A percentile compares a stretch with the other conserved stretches of the same genome.
Conservation (phyloP, 2,797 vertebrate genomes). For the Triplophysa yarkandensis region DNA sequence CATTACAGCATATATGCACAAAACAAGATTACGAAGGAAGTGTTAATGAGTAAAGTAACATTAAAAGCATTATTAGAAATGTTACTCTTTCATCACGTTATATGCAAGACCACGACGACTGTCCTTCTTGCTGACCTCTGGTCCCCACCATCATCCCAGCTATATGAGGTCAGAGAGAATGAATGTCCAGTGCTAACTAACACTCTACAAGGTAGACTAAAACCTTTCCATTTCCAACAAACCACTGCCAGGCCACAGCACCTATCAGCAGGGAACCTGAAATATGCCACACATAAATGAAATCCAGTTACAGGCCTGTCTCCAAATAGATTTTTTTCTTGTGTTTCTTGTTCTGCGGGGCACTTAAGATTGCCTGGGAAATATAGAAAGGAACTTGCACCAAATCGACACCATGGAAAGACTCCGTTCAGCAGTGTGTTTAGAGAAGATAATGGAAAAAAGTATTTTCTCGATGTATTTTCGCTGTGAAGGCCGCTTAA, state of each 20-base stretch:
- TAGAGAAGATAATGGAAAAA: conserved; percentile 7
- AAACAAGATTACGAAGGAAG: neutral
- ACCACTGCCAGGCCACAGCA: neutral
- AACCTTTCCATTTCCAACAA: conserved; percentile 35
- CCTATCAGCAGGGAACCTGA: conserved; percentile 27
- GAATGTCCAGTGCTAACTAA: conserved; percentile 9
- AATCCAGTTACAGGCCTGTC: conserved; percentile 27
- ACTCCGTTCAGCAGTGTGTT: conserved; percentile 8
- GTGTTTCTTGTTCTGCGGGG: conserved; percentile 12
- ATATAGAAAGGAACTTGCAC: conserved; percentile 7
- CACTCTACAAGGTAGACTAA: conserved; percentile 29
- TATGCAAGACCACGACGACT: neutral
- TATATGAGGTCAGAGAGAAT: conserved; percentile 12
- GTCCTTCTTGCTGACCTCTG: neutral
- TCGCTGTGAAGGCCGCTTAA: neutral
- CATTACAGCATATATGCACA: neutral
- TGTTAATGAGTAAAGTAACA: neutral
- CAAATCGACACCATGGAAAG: conserved; percentile 6
- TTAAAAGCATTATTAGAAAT: neutral
- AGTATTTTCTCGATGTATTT: conserved; percentile 5
- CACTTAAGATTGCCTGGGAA: conserved; percentile 19
- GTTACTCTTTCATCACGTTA: neutral
- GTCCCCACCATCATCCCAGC: neutral
- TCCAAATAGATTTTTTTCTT: conserved; percentile 40
- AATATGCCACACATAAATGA: conserved; percentile 7